Evolutionary conservation across 2,797 vertebrate species (phyloP).

Genomic region (Chrysocyon brachyurus): DNA sequence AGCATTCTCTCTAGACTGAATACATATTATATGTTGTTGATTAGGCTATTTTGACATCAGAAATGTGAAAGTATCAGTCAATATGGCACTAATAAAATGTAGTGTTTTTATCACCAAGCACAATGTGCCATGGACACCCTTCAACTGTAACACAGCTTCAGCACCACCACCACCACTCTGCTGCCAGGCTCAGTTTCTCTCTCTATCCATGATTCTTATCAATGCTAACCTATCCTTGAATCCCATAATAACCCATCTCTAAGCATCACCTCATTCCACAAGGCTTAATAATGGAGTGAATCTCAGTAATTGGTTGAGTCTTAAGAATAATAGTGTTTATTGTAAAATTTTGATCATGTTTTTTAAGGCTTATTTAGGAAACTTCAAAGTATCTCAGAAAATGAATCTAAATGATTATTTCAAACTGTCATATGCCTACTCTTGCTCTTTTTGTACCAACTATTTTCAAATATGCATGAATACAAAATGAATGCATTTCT

Average conservation of each 20-base stretch:
- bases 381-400: background rate
- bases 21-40: background rate
- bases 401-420: background rate
- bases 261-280: background rate
- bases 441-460: background rate
- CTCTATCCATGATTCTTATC: background rate
- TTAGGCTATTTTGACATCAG: background rate
- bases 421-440: background rate
- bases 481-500: constrained; percentile 4
- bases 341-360: background rate
- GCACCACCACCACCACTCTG: rapidly evolving
- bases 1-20: background rate
- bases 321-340: background rate
- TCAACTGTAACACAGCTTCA: background rate
- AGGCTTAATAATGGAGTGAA: background rate
- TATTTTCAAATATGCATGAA: background rate
- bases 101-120: background rate
- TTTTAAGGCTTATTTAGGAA: background rate
- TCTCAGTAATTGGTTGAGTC: background rate
- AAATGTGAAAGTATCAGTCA: background rate
- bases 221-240: background rate
- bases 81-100: background rate
- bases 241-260: background rate
- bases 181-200: background rate
- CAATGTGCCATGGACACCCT: background rate